A percentile compares a stretch with the other conserved stretches of the same genome.
These are phyloP conservation scores for Jordanella pulchra DNA, from an alignment of 2,797 vertebrate species.

Conservation along the genomic window DNA sequence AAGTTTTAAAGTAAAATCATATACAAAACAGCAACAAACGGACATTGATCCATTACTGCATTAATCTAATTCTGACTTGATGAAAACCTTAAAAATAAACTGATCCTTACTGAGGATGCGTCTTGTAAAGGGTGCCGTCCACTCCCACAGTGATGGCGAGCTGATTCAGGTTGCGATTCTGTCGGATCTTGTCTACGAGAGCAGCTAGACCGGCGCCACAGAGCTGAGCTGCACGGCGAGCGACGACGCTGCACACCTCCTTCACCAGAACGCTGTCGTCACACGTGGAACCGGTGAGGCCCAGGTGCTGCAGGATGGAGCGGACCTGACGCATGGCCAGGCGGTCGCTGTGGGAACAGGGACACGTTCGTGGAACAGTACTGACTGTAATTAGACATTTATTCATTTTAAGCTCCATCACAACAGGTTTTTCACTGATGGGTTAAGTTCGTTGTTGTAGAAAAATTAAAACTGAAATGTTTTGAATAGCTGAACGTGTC, in stretches of 20 bases:
- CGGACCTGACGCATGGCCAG: constrained; percentile 95
- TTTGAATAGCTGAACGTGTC: too few relatives aligned
- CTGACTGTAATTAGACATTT: not conserved
- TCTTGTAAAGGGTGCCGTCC: constrained; percentile 96
- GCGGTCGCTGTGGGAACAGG: constrained; percentile 81
- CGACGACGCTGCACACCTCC: constrained; percentile 92
- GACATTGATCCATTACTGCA: not conserved
- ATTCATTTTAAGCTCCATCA: not conserved
- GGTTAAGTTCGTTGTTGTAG: not conserved
- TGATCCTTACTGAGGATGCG: constrained; percentile 92
- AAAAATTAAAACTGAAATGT: not conserved
- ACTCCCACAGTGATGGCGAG: constrained; percentile 91
- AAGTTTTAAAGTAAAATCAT: not conserved
- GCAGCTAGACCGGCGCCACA: constrained; percentile 93
- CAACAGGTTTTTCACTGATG: not conserved
- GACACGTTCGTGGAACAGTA: not conserved
- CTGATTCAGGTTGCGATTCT: constrained; percentile 86
- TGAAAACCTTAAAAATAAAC: not conserved
- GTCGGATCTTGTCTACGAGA: constrained; percentile 92
- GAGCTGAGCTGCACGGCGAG: constrained; percentile 89
- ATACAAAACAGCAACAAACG: not conserved
- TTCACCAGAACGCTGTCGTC: constrained; percentile 97
- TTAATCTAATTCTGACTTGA: not conserved
- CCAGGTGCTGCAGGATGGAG: constrained; percentile 92
- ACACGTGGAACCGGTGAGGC: constrained; percentile 89